These are phyloP conservation scores for Alviniconcha strummeri DNA, from an alignment of 2,888 invertebrate genomes.

Conservation along the genomic window DNA sequence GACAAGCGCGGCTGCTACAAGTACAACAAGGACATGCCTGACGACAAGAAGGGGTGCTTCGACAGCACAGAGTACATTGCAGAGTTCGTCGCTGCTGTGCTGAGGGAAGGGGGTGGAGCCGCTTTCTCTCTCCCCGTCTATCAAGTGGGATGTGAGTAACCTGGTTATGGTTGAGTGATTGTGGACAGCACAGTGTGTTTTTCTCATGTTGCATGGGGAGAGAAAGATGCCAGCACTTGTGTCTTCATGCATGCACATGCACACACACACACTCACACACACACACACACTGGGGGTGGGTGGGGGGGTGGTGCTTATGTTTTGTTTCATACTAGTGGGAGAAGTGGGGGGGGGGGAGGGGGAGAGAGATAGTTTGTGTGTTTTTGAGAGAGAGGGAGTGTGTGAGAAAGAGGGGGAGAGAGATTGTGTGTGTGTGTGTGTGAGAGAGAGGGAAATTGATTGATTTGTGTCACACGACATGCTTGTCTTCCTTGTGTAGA, in stretches of 20 bases:
- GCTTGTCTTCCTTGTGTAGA: too few relatives aligned
- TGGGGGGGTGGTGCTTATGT: too few relatives aligned
- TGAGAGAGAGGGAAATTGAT: too few relatives aligned
- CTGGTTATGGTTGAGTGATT: background rate
- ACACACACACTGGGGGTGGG: background rate
- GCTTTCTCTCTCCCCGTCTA: slow-evolving; percentile 42
- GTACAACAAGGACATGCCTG: slow-evolving; percentile 22
- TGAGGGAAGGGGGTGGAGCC: slow-evolving; percentile 71
- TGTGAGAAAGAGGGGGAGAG: too few relatives aligned
- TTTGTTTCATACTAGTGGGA: too few relatives aligned
- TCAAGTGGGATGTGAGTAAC: slow-evolving; percentile 48
- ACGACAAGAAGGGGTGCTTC: slow-evolving; percentile 80
- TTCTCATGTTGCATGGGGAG: too few relatives aligned
- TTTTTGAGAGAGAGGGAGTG: too few relatives aligned
- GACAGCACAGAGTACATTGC: slow-evolving; percentile 87
- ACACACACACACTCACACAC: background rate
- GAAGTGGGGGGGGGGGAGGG: too few relatives aligned
- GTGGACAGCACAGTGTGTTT: too few relatives aligned
- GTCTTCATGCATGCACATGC: background rate
- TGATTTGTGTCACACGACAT: too few relatives aligned
- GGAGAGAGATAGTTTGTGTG: too few relatives aligned
- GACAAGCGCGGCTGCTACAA: slow-evolving; percentile 89
- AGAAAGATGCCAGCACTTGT: background rate
- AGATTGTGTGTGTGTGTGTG: too few relatives aligned
- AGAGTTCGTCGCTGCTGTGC: slow-evolving; percentile 91